A percentile compares a stretch with the other conserved stretches of the same genome.
Evolutionary conservation across 1,140 invertebrate species (phyloP).

Genomic region (Dendrolimus kikuchii): DNA sequence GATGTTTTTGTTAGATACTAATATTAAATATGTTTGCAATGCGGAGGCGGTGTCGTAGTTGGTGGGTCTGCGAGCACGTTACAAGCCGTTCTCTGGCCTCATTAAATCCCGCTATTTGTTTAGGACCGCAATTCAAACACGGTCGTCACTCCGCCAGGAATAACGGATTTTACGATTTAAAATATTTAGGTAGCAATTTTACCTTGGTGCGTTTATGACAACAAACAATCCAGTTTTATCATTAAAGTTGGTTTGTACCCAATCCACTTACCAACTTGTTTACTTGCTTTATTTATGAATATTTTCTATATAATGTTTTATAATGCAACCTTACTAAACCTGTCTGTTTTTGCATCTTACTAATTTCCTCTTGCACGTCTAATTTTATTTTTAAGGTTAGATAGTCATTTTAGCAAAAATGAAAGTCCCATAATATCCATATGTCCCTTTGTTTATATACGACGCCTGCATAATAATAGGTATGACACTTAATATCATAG

Average conservation of each 20-base stretch:
- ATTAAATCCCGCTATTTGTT: constrained; percentile 59
- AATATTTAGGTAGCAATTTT: constrained; percentile 52
- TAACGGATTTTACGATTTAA: constrained; percentile 60
- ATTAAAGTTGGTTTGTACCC: constrained; percentile 1
- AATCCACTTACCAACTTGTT: not conserved
- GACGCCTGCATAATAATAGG: too few relatives aligned
- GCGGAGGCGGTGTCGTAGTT: constrained; percentile 1
- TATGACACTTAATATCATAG: too few relatives aligned
- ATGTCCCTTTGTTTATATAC: too few relatives aligned
- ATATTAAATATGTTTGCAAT: too few relatives aligned
- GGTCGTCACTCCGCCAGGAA: constrained; percentile 34
- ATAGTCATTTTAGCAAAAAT: too few relatives aligned
- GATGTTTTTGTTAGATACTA: too few relatives aligned
- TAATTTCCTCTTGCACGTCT: too few relatives aligned
- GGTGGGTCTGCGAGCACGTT: not conserved
- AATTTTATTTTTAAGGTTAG: too few relatives aligned
- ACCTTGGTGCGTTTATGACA: constrained; percentile 41
- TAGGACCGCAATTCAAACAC: constrained; percentile 56
- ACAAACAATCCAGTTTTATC: constrained; percentile 27
- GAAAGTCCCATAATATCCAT: too few relatives aligned
- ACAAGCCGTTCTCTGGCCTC: constrained; percentile 34
- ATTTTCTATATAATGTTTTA: not conserved
- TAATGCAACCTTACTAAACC: too few relatives aligned
- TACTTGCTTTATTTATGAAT: not conserved
- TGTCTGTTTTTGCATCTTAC: too few relatives aligned